A percentile compares a stretch with the other conserved stretches of the same genome.
Conservation (phyloP, 2,888 invertebrate genomes). For the Caradrina kadenii region DNA sequence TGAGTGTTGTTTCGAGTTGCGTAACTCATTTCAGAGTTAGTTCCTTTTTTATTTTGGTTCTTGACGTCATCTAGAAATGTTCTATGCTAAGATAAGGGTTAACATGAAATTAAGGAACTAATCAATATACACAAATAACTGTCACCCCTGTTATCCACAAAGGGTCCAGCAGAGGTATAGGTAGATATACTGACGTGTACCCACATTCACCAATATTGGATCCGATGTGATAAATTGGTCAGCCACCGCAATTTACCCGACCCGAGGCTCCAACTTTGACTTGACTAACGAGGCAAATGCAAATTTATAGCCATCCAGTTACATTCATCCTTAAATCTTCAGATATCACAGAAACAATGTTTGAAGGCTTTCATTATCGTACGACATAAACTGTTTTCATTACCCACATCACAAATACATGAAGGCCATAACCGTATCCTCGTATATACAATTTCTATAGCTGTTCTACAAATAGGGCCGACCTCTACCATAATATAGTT, state of each 20-base stretch:
- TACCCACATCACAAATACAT: slow-evolving; percentile 51
- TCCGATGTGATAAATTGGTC: slow-evolving; percentile 40
- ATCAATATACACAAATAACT: slow-evolving; percentile 19
- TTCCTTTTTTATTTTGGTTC: background rate
- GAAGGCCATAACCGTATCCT: slow-evolving; percentile 52
- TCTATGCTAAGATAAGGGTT: background rate
- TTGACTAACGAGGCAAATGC: slow-evolving; percentile 45
- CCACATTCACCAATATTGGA: slow-evolving; percentile 33
- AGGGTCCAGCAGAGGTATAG: slow-evolving; percentile 16
- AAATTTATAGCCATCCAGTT: slow-evolving; percentile 42
- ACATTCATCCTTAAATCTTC: slow-evolving; percentile 31
- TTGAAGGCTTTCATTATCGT: slow-evolving; percentile 35
- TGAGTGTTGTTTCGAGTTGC: background rate
- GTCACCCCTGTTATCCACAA: slow-evolving; percentile 12
- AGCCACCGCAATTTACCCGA: slow-evolving; percentile 31
- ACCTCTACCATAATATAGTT: slow-evolving; percentile 47
- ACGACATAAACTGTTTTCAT: slow-evolving; percentile 54
- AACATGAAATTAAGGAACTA: background rate
- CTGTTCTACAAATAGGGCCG: slow-evolving; percentile 48
- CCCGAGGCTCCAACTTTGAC: slow-evolving; percentile 36
- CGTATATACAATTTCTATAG: slow-evolving; percentile 49
- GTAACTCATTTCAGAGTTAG: background rate
- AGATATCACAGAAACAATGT: slow-evolving; percentile 36
- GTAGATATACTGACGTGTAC: slow-evolving; percentile 5
- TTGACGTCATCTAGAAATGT: background rate